These are phyloP conservation scores for Seira ritae DNA, from an alignment of 2,888 invertebrate species.

Conservation along the genomic window DNA sequence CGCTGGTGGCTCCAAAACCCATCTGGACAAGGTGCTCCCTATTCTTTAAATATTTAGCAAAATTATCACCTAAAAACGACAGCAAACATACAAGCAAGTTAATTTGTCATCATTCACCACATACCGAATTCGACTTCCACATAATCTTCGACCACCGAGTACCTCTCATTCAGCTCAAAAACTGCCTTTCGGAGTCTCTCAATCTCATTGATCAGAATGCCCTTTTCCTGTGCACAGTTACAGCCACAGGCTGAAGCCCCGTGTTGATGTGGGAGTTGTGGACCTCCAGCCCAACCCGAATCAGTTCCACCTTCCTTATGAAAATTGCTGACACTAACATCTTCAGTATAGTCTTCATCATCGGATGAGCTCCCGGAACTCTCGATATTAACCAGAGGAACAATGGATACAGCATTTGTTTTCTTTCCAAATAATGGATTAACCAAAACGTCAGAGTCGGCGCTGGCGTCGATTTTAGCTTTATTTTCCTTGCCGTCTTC, in stretches of 20 bases:
- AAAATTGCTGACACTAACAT: slow-evolving; percentile 38
- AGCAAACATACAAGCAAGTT: too few species aligned
- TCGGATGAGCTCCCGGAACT: slow-evolving; percentile 19
- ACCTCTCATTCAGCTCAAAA: slow-evolving; percentile 35
- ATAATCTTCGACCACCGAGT: slow-evolving; percentile 42
- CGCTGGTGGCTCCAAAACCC: slow-evolving; percentile 36
- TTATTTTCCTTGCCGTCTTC: not conserved
- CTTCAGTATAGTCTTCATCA: slow-evolving; percentile 37
- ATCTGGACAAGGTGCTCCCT: slow-evolving; percentile 51
- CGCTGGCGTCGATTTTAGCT: too few species aligned
- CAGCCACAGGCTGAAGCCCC: slow-evolving; percentile 20
- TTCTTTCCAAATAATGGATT: slow-evolving; percentile 39
- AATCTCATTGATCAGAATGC: slow-evolving; percentile 49
- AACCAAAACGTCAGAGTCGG: slow-evolving; percentile 13
- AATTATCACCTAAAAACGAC: slow-evolving; percentile 33
- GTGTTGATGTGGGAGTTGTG: not conserved
- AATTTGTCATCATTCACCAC: too few species aligned
- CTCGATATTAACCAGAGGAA: slow-evolving; percentile 32
- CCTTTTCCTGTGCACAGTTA: slow-evolving; percentile 47
- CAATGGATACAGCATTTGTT: not conserved
- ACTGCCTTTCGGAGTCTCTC: slow-evolving; percentile 42
- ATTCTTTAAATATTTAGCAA: slow-evolving; percentile 43
- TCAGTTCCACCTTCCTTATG: not conserved
- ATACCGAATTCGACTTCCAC: slow-evolving; percentile 48
- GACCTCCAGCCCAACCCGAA: not conserved